Evolutionary conservation across 2,888 invertebrate genomes (phyloP).

Genomic region (Nezara viridula): DNA sequence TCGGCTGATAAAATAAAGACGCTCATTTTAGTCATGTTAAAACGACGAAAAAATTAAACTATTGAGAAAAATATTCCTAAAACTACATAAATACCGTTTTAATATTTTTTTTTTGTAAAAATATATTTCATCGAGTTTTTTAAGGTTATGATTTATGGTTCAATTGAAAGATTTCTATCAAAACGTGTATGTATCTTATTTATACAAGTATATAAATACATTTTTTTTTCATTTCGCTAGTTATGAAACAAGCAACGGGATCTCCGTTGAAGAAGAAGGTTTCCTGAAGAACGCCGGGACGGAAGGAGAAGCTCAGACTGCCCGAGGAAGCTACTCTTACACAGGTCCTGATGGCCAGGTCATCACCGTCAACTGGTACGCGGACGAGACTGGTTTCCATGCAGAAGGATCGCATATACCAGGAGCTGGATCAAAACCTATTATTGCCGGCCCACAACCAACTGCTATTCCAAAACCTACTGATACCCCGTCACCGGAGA

Average conservation of each 20-base stretch:
- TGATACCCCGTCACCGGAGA: too few species aligned
- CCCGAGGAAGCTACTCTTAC: conserved; percentile 74
- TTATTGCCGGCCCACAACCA: background rate
- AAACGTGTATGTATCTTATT: too few species aligned
- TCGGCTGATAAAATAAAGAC: too few species aligned
- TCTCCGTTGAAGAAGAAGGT: conserved; percentile 79
- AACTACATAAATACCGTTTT: too few species aligned
- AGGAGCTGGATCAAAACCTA: conserved; percentile 65
- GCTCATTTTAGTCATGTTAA: too few species aligned
- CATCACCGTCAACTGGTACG: conserved; percentile 74
- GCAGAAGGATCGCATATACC: conserved; percentile 72
- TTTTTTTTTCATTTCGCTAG: conserved; percentile 68
- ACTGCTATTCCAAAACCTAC: too few species aligned
- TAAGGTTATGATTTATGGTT: too few species aligned
- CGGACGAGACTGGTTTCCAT: conserved; percentile 80
- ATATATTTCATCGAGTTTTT: too few species aligned
- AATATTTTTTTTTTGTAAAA: too few species aligned
- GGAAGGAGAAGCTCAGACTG: conserved; percentile 66
- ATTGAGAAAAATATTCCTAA: too few species aligned
- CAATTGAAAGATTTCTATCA: too few species aligned
- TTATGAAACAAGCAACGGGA: conserved; percentile 83
- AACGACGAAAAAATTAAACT: too few species aligned
- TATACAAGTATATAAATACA: background rate
- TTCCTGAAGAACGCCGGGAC: conserved; percentile 75
- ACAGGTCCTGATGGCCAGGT: conserved; percentile 80